Evolutionary conservation across 23 tunicate species (phyloP), one percentile per base, ranked within the genome.

Genomic region (Clavelina lepadiformis): DNA sequence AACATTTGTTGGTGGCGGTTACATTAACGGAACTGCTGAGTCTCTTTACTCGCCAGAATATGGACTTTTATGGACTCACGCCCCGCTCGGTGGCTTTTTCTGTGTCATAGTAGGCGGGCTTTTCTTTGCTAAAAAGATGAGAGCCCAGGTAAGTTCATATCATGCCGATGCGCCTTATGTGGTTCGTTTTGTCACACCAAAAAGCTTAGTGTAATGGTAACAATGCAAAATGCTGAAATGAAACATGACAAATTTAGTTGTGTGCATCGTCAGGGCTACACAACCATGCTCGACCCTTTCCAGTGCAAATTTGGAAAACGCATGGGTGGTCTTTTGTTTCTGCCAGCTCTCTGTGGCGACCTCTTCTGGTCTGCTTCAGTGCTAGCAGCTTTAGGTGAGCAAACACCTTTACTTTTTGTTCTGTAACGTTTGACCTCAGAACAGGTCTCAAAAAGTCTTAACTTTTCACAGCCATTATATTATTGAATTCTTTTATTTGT

Each of bases 1-100:
- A 3, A 83, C 93, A 15, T 83, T 83, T 83, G 93, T 83, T 21
- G 93, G 93, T 26, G 93, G 93, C 37, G 93, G 93, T 7, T 83
- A 83, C 61, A 83, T 83, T 51, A 83, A 83, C 31, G 93, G 84
- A n/a, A 83, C 93, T 28, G 83, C 93, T 2, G 84, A 83, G 52
- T 50, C 76, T 0, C 49, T 83, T 23, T 83, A 83, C 49, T 58
- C 73, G 5, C 46, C 61, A 11, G 88, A 80, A 26, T 65, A 46
- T 22, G 93, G 93, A 1, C 67, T 83, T 8, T 27, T 83, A 1
- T 83, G 73, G 72, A 83, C 93, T 2, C 78, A 80, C 36, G 88
- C 93, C 35, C 93, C 93, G 0, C 36, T 68, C 1, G 76, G 93
- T 32, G 78, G 78, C 51, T 76, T 85, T 49, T 44, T 77, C 13